Evolutionary conservation across 1,140 invertebrate genomes (phyloP).

Genomic region (Dendrolimus punctatus): DNA sequence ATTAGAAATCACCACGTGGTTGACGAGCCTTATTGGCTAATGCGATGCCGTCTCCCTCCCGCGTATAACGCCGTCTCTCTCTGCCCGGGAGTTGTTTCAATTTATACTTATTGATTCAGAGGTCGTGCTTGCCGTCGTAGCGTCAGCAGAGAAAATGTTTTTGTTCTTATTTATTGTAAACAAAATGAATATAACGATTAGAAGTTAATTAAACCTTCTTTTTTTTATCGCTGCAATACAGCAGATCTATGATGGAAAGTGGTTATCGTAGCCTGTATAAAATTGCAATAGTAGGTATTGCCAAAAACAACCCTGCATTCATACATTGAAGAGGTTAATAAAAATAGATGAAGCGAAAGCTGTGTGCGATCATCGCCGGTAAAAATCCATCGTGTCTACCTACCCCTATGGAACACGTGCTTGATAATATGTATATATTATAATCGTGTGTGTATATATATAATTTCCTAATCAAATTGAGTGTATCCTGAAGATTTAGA

Average conservation of each 20-base stretch:
- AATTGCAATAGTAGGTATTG: too few relatives aligned
- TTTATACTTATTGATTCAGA: conserved; percentile 59
- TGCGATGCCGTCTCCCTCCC: conserved; percentile 18
- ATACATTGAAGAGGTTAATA: too few relatives aligned
- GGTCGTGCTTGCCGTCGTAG: conserved; percentile 28
- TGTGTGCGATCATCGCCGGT: too few relatives aligned
- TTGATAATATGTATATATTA: too few relatives aligned
- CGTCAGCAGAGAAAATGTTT: conserved; percentile 21
- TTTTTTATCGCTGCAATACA: background rate
- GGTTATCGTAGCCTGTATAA: too few relatives aligned
- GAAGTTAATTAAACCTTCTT: background rate
- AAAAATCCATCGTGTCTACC: too few relatives aligned
- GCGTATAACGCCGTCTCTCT: conserved; percentile 19
- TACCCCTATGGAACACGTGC: too few relatives aligned
- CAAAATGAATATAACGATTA: background rate
- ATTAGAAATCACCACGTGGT: background rate
- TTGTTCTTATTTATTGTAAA: conserved; percentile 3
- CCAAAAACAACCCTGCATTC: too few relatives aligned
- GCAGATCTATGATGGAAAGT: background rate
- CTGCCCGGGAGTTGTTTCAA: conserved; percentile 37
- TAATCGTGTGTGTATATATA: too few relatives aligned
- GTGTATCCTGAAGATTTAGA: too few relatives aligned
- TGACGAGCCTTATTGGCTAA: background rate
- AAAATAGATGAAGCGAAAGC: too few relatives aligned
- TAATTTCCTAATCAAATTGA: too few relatives aligned